phyloP scores from a whole-genome alignment of 2,113 vertebrate genomes.

The Thalassarche chlororhynchos region DNA sequence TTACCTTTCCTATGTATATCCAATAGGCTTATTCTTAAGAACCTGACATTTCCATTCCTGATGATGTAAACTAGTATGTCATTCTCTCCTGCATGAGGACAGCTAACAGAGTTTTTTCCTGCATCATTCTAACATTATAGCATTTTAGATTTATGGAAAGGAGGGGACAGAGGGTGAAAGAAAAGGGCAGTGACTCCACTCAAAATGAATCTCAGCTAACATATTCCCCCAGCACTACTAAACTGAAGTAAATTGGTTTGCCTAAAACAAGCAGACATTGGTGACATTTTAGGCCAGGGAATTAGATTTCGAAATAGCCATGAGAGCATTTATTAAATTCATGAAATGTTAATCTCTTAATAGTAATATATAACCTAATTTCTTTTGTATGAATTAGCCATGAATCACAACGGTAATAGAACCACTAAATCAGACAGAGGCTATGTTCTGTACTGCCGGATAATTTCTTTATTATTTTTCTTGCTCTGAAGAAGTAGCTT shows the following conservation, averaged over 20 bases:
- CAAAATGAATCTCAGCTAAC: background rate
- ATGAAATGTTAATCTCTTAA: constrained; percentile 64
- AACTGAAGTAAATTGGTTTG: constrained; percentile 49
- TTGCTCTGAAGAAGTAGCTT: background rate
- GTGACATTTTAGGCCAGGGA: constrained; percentile 48
- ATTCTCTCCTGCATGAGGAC: background rate
- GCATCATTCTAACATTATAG: background rate
- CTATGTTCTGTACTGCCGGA: background rate
- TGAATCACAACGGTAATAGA: constrained; percentile 44
- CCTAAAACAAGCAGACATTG: constrained; percentile 19
- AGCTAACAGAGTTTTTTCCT: background rate
- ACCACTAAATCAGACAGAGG: constrained; percentile 21
- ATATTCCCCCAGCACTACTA: background rate
- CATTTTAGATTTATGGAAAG: background rate
- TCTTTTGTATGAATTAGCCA: constrained; percentile 30
- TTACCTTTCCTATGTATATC: background rate
- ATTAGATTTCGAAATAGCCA: constrained; percentile 38
- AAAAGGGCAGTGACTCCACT: constrained; percentile 25
- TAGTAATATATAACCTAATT: constrained; percentile 46
- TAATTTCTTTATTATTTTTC: constrained; percentile 37
- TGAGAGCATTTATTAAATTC: constrained; percentile 53
- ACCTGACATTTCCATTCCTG: background rate
- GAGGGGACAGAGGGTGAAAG: background rate
- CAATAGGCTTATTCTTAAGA: background rate
- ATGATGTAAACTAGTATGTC: background rate